Evolutionary conservation across 2,888 invertebrate genomes (phyloP), one percentile per base, ranked within the genome.

Genomic region (Caenorhabditis sp.): DNA sequence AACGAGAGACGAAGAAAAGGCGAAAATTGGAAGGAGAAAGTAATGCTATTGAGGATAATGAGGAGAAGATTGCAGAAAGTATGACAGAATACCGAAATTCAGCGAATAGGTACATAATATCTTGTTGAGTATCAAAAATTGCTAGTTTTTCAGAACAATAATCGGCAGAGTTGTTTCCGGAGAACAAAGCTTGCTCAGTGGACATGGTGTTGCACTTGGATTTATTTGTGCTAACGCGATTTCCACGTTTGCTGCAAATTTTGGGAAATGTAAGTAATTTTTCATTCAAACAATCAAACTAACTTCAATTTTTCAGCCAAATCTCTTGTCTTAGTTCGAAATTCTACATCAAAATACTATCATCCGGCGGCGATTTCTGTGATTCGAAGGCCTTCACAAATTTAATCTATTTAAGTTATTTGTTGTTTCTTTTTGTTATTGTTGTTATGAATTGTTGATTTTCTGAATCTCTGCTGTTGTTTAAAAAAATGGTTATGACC

Each of bases 81-180:
- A 20, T 52, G n/a, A 36, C 58, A 1, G 53, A 62, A 12, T 78
- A 78, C 60, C 60, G 69, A 59, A 31, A 65, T 56, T 68, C 79
- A 7, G 72, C 81, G 25, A 58, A 70, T 36, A 73, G 81, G 81
- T 77, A 36, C n/a, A n/a, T n/a, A n/a, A n/a, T n/a, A n/a, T n/a
- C n/a, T n/a, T n/a, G n/a, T n/a, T n/a, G n/a, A n/a, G n/a, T n/a
- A n/a, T n/a, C n/a, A n/a, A n/a, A n/a, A n/a, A 26, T 53, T 43
- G 53, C n/a, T n/a, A n/a, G n/a, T 61, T 58, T 61, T 82, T 21
- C 64, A 83, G 84, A 23, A 61, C 66, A 58, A 73, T 80, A 27
- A 68, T 81, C 43, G 84, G 84, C 27, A 74, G 83, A 50, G 66
- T 83, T 27, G 77, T 83, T n/a, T 69, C 80, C 14, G 84, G 83